Percentiles rank a stretch among this genome's conserved stretches.
phyloP scores from a whole-genome alignment of 2,113 vertebrate species.

The Ammospiza caudacuta region DNA sequence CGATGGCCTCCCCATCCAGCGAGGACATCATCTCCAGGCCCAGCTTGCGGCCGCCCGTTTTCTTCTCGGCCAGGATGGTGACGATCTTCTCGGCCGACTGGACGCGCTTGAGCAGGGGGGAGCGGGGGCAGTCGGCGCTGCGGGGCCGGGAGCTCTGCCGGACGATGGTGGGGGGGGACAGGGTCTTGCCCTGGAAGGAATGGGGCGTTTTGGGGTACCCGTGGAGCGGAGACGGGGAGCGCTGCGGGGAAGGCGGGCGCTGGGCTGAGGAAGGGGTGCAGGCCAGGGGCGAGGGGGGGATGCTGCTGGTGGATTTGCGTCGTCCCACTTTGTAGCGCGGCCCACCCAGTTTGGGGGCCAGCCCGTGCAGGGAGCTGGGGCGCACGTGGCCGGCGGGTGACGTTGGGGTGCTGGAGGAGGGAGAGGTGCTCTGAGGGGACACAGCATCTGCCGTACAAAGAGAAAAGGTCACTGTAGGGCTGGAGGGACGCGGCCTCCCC shows the following conservation, averaged over 20 bases:
- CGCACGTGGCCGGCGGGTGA: slow-evolving; percentile 91
- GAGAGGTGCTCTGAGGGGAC: slow-evolving; percentile 89
- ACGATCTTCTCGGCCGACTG: slow-evolving; percentile 90
- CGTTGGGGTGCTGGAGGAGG: slow-evolving; percentile 91
- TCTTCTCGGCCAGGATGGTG: slow-evolving; percentile 76
- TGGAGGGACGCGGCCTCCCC: background rate
- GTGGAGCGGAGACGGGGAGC: slow-evolving; percentile 84
- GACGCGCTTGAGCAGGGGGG: slow-evolving; percentile 89
- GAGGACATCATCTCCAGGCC: slow-evolving; percentile 78
- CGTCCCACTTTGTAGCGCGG: slow-evolving; percentile 90
- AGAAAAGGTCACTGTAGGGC: background rate
- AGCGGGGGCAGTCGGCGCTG: slow-evolving; percentile 82
- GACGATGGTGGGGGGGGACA: slow-evolving; percentile 87
- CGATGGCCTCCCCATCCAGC: slow-evolving; percentile 68
- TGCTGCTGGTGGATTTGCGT: slow-evolving; percentile 96
- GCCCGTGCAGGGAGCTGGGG: slow-evolving; percentile 92
- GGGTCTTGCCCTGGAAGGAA: slow-evolving; percentile 83
- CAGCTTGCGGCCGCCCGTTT: slow-evolving; percentile 76
- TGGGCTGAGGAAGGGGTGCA: slow-evolving; percentile 82
- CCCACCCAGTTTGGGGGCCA: slow-evolving; percentile 87
- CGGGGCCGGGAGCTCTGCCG: slow-evolving; percentile 83
- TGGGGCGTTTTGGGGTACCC: slow-evolving; percentile 82
- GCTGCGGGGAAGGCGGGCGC: slow-evolving; percentile 87
- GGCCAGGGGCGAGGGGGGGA: slow-evolving; percentile 93
- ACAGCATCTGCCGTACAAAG: slow-evolving; percentile 77